Evolutionary conservation across 1,140 invertebrate species (phyloP).

Genomic region (Phortica variegata): DNA sequence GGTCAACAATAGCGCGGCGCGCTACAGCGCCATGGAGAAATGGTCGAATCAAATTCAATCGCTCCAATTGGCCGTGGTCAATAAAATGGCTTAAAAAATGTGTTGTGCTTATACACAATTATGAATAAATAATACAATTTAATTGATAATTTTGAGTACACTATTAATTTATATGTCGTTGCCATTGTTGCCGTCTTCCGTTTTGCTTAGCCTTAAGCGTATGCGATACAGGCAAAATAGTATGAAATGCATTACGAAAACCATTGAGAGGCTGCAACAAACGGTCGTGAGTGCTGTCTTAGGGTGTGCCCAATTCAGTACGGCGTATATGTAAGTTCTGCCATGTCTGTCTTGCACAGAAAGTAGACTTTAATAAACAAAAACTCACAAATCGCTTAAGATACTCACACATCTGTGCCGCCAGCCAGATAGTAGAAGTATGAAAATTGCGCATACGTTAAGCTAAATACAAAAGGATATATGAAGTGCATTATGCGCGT

Average conservation of each 20-base stretch:
- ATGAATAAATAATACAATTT: too few relatives aligned
- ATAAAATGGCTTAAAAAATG: slow-evolving; percentile 75
- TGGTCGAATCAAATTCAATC: slow-evolving; percentile 90
- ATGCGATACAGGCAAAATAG: slow-evolving; percentile 32
- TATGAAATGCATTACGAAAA: slow-evolving; percentile 24
- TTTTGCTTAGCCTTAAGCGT: not conserved
- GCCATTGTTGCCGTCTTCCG: not conserved
- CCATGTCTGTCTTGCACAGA: slow-evolving; percentile 9
- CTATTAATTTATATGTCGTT: too few relatives aligned
- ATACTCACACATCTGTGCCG: slow-evolving; percentile 64
- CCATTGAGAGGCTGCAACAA: slow-evolving; percentile 32
- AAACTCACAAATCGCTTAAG: not conserved
- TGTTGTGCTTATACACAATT: too few relatives aligned
- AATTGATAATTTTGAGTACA: too few relatives aligned
- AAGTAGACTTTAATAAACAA: not conserved
- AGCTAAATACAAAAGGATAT: slow-evolving; percentile 64
- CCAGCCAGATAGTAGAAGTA: slow-evolving; percentile 71
- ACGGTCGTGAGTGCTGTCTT: slow-evolving; percentile 34
- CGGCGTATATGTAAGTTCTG: slow-evolving; percentile 42
- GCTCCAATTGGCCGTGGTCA: slow-evolving; percentile 85
- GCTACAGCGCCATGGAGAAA: slow-evolving; percentile 93
- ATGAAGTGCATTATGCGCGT: slow-evolving; percentile 68
- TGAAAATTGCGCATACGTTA: slow-evolving; percentile 69
- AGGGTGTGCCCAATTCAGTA: slow-evolving; percentile 37
- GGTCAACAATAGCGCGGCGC: slow-evolving; percentile 76